phyloP scores from a whole-genome alignment of 2,797 vertebrate species.

The Gymnothorax reevesii region DNA sequence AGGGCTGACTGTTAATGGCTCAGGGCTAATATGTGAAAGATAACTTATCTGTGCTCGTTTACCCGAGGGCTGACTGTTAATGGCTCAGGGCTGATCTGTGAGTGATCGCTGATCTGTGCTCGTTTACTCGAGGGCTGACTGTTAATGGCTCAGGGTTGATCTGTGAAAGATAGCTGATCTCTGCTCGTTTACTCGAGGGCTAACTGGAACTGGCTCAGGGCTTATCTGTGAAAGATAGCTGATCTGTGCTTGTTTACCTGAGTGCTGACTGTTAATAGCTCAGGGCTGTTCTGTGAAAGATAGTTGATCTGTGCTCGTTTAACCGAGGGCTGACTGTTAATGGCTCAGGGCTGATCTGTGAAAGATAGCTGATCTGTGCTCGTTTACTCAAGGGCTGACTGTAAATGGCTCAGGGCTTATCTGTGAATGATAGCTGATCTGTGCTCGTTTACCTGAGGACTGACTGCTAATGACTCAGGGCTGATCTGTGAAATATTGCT shows the following conservation, averaged over 20 bases:
- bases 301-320: neutral
- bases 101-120: conserved; percentile 83
- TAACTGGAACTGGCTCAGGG: neutral
- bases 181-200: neutral
- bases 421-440: neutral
- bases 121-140: neutral
- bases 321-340: neutral
- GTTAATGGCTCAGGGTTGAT: neutral
- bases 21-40: conserved; percentile 73
- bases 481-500: neutral
- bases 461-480: neutral
- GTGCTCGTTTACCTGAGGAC: neutral
- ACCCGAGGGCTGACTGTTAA: conserved; percentile 89
- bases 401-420: neutral
- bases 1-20: neutral
- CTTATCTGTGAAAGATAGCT: neutral
- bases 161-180: neutral
- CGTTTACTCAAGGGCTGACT: neutral
- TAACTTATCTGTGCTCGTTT: conserved; percentile 35
- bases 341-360: neutral
- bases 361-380: neutral
- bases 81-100: conserved; percentile 87
- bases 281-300: neutral
- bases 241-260: neutral
- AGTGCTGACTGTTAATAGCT: neutral